Percentiles rank a stretch among this genome's conserved stretches.
phyloP scores from a whole-genome alignment of 2,888 invertebrate species.

The Nymphalis polychloros region DNA sequence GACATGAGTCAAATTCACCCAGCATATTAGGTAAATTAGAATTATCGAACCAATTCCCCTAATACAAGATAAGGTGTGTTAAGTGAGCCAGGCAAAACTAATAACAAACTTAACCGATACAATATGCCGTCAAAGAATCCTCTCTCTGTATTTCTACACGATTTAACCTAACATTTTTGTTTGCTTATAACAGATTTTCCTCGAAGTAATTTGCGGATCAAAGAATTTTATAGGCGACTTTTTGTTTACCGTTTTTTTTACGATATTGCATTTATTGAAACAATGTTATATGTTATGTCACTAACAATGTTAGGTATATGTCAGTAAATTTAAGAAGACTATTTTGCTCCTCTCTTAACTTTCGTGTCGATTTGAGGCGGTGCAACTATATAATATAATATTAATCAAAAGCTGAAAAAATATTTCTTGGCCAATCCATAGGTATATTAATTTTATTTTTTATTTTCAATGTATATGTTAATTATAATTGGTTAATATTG shows the following conservation, averaged over 20 bases:
- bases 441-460: too few relatives aligned
- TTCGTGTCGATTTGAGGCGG: too few relatives aligned
- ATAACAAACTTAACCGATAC: constrained; percentile 29
- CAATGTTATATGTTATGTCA: neutral
- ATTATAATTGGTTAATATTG: too few relatives aligned
- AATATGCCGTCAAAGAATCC: constrained; percentile 34
- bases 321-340: too few relatives aligned
- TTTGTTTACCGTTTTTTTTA: constrained; percentile 4
- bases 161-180: constrained; percentile 50
- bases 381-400: too few relatives aligned
- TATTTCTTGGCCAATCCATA: too few relatives aligned
- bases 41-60: constrained; percentile 20
- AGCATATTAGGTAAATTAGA: constrained; percentile 31
- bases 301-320: too few relatives aligned
- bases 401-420: too few relatives aligned
- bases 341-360: too few relatives aligned
- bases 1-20: too few relatives aligned
- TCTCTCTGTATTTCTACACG: constrained; percentile 50
- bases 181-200: constrained; percentile 62
- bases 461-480: too few relatives aligned
- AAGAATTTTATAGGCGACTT: constrained; percentile 44
- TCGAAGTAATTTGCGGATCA: constrained; percentile 61
- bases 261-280: constrained; percentile 10
- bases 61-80: constrained; percentile 26
- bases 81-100: constrained; percentile 32